Evolutionary conservation across 2,113 vertebrate genomes (phyloP).

Genomic region (Gymnobelideus leadbeateri): DNA sequence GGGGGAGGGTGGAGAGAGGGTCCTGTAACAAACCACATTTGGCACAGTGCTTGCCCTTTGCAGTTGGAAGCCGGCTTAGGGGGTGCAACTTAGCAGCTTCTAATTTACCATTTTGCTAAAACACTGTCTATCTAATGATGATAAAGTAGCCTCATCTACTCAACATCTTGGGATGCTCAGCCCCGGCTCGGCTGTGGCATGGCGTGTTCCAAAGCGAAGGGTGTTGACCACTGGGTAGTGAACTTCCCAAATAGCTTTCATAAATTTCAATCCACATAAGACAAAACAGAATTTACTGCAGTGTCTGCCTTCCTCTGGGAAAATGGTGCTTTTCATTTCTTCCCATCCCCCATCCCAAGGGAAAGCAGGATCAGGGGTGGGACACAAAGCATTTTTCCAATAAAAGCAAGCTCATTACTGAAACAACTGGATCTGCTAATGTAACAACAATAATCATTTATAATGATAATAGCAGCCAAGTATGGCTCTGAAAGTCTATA

Average conservation of each 20-base stretch:
- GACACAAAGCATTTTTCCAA: not conserved
- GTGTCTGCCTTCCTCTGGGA: not conserved
- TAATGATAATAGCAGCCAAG: not conserved
- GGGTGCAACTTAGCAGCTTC: not conserved
- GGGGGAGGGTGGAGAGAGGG: not conserved
- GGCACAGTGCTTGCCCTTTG: not conserved
- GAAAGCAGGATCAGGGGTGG: not conserved
- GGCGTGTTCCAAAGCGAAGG: not conserved
- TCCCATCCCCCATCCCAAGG: not conserved
- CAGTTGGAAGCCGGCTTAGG: not conserved
- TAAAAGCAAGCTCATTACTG: slow-evolving; percentile 5
- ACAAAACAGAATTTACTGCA: not conserved
- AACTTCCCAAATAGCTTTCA: slow-evolving; percentile 47
- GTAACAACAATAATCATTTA: not conserved
- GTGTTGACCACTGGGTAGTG: not conserved
- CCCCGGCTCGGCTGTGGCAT: not conserved
- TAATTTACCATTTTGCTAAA: fast-evolving
- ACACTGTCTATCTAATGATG: not conserved
- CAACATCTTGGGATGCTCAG: not conserved
- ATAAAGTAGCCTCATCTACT: slow-evolving; percentile 8
- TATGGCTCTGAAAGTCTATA: not conserved
- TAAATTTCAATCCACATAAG: slow-evolving; percentile 15
- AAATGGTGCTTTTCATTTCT: not conserved
- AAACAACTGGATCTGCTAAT: not conserved
- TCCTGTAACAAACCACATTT: not conserved